phyloP scores from a whole-genome alignment of 2,113 vertebrate species.

The Thalassarche chlororhynchos region DNA sequence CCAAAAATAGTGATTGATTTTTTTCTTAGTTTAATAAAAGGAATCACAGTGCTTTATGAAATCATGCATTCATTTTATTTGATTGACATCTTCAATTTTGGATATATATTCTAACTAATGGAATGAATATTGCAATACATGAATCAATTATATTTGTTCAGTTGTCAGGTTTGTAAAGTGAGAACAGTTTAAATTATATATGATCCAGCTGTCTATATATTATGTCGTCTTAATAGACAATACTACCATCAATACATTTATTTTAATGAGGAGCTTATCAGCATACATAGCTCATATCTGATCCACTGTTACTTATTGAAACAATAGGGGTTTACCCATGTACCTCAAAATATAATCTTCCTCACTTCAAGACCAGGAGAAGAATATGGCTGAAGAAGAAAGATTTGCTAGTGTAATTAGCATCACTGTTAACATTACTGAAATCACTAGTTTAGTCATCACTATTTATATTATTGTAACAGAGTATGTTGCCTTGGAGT shows the following conservation, averaged over 20 bases:
- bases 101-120: conserved; percentile 60
- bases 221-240: not conserved
- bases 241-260: not conserved
- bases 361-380: not conserved
- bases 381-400: not conserved
- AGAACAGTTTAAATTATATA: conserved; percentile 52
- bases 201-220: conserved; percentile 22
- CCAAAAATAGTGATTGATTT: conserved; percentile 50
- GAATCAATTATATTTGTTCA: conserved; percentile 69
- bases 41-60: conserved; percentile 20
- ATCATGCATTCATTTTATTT: conserved; percentile 59
- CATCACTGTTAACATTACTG: not conserved
- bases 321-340: not conserved
- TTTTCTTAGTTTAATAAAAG: conserved; percentile 54
- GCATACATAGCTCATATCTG: not conserved
- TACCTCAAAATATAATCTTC: not conserved
- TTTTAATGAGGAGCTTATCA: conserved; percentile 46
- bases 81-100: conserved; percentile 74
- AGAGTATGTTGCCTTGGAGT: not conserved
- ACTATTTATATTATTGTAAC: not conserved
- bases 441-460: not conserved
- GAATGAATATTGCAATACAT: conserved; percentile 56
- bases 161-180: conserved; percentile 63
- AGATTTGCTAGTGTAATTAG: not conserved
- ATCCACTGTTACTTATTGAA: conserved; percentile 2